Conservation (phyloP, 2,113 vertebrate genomes). For the Toxostoma redivivum region DNA sequence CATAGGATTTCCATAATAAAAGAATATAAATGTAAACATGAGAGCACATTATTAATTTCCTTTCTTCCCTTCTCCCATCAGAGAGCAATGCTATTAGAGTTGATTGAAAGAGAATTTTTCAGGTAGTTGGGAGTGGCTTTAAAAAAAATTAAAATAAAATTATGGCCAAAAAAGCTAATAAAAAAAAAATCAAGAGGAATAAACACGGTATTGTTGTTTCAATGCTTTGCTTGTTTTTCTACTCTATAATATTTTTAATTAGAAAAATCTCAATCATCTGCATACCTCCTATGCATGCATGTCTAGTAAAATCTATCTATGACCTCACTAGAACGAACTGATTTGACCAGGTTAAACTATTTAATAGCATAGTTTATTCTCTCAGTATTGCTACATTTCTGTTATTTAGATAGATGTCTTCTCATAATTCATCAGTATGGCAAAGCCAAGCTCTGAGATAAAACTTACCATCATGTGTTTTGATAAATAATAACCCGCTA, state of each 20-base stretch:
- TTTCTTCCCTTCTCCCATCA: neutral
- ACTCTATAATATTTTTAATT: neutral
- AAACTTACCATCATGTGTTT: neutral
- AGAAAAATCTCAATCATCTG: neutral
- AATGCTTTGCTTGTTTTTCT: neutral
- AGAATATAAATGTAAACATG: neutral
- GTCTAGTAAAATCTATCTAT: neutral
- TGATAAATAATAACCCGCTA: neutral
- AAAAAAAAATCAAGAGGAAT: neutral
- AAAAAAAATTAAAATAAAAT: neutral
- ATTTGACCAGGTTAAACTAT: neutral
- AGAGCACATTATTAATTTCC: neutral
- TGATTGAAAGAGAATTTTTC: neutral
- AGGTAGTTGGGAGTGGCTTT: neutral
- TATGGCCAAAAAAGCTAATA: neutral
- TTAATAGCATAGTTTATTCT: neutral
- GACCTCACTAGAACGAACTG: neutral
- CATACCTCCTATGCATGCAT: rapidly evolving
- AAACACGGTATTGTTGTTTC: neutral
- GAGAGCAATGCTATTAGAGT: neutral
- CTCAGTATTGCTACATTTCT: neutral
- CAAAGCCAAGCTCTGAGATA: neutral
- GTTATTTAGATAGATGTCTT: neutral
- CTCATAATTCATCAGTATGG: neutral
- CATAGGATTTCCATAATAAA: neutral